A percentile compares a stretch with the other conserved stretches of the same genome.
Evolutionary conservation across 2,888 invertebrate genomes (phyloP).

Genomic region (Scaptomyza polygonia): DNA sequence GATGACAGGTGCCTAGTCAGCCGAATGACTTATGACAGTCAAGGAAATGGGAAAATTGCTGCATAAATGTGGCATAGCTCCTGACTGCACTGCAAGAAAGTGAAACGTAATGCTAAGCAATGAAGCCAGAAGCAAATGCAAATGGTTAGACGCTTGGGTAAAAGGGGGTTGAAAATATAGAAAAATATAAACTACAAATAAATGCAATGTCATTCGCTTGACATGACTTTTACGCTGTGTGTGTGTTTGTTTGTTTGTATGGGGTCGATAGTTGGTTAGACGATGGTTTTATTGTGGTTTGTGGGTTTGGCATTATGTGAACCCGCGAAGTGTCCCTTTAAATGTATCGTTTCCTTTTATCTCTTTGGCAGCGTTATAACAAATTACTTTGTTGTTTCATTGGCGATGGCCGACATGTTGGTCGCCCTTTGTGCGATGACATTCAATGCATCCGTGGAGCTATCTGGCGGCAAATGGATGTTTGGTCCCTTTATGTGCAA

Average conservation of each 20-base stretch:
- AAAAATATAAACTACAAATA: slow-evolving; percentile 23
- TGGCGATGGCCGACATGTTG: slow-evolving; percentile 96
- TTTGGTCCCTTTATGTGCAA: slow-evolving; percentile 97
- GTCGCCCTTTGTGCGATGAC: slow-evolving; percentile 98
- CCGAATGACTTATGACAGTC: slow-evolving; percentile 65
- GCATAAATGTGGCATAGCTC: slow-evolving; percentile 42
- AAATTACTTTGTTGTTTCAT: slow-evolving; percentile 97
- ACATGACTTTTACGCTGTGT: slow-evolving; percentile 32
- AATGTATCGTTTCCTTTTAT: slow-evolving; percentile 42
- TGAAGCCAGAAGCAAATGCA: neutral
- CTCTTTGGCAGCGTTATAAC: slow-evolving; percentile 89
- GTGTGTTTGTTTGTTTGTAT: slow-evolving; percentile 7
- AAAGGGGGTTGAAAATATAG: neutral
- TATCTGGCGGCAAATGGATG: slow-evolving; percentile 93
- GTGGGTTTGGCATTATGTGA: slow-evolving; percentile 13
- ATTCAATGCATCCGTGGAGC: slow-evolving; percentile 95
- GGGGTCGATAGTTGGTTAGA: slow-evolving; percentile 7
- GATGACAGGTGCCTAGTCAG: slow-evolving; percentile 59
- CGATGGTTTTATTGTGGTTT: neutral
- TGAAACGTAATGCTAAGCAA: slow-evolving; percentile 39
- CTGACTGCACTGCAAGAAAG: slow-evolving; percentile 34
- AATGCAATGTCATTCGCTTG: slow-evolving; percentile 55
- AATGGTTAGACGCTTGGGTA: no score
- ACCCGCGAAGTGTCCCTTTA: slow-evolving; percentile 39
- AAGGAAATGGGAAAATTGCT: slow-evolving; percentile 62